These are phyloP conservation scores for Caenorhabditis virilis DNA, from an alignment of 2,888 invertebrate genomes.

Conservation along the genomic window DNA sequence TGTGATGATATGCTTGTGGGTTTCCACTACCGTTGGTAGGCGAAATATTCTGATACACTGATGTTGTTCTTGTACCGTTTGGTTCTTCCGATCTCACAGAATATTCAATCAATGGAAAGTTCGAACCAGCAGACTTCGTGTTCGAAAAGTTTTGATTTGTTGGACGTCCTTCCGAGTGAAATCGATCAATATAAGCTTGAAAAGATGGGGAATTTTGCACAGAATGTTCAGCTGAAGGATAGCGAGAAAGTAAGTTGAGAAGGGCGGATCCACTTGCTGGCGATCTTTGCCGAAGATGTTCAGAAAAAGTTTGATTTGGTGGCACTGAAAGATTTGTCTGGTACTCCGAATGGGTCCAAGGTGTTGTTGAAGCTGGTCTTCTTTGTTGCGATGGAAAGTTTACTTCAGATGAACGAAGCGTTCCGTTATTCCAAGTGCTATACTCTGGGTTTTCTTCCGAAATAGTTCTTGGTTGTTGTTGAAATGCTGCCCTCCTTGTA, in stretches of 20 bases:
- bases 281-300: conserved; percentile 53
- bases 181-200: conserved; percentile 30
- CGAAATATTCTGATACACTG: conserved; percentile 25
- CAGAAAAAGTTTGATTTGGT: conserved; percentile 25
- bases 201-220: conserved; percentile 39
- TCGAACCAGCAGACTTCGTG: conserved; percentile 23
- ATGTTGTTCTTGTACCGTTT: conserved; percentile 20
- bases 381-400: conserved; percentile 38
- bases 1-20: conserved; percentile 6
- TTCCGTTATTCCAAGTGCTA: conserved; percentile 15
- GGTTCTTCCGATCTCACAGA: conserved; percentile 34
- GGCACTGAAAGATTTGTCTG: conserved; percentile 31
- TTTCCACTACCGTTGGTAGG: conserved; percentile 20
- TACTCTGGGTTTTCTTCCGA: conserved; percentile 25
- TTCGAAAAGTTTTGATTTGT: conserved; percentile 6
- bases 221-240: conserved; percentile 48
- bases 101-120: conserved; percentile 42
- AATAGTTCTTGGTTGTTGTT: conserved; percentile 26
- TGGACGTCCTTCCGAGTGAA: conserved; percentile 15
- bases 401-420: conserved; percentile 22
- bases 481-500: conserved; percentile 29
- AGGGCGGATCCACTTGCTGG: conserved; percentile 55
- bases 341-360: conserved; percentile 33
- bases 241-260: conserved; percentile 50
- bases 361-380: conserved; percentile 33